Base-by-base conservation (phyloP, 1,140 invertebrate genomes). In the Tetragnatha versicolor region DNA sequence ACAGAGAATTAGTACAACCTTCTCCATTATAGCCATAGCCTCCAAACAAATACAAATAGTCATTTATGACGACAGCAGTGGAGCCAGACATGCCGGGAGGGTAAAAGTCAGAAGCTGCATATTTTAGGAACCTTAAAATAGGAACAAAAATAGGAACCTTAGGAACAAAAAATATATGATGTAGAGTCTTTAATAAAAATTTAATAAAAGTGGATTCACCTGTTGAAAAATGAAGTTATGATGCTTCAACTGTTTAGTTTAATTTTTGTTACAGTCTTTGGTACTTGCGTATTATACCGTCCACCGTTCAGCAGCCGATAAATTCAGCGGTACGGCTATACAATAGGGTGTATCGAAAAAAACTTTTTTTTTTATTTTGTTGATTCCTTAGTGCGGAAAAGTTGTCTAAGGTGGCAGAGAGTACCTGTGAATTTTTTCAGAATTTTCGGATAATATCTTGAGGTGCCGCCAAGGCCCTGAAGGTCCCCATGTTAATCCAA, bases 21-120 rank as follows among this genome's bases (percentile, higher is more conserved):
- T 77, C 45, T 17, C 73, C 73, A 22, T 73, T 22, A 14, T 79
- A 47, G 20, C 73, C 81, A 73, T 84, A 83, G 72, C 87, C 87
- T 82, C 86, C 87, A 83, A 87, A 85, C 35, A 88, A 82, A 76
- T 87, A 88, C 33, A 87, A 78, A 61, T 81, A 79, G 55, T 85
- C 82, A 22, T 84, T 83, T 39, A 84, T 66, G 0, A 88, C 49
- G 51, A 84, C 80, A 33, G 82, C 85, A 58, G 81, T 81, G n/a
- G 85, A 83, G 4, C 87, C 87, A 20, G 86, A 87, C 31, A 83
- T 85, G 12, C 83, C 82, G 6, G 81, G 81, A 14, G 87, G 10
- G 3, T 5, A 2, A 31, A n/a, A 68, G 31, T 9, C 83, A 80
- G 0, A 9, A 29, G 29, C 14, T 53, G 25, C 81, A 81, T 55